Evolutionary conservation across 2,888 invertebrate genomes (phyloP), one percentile per base, ranked within the genome.

Genomic region (Hoplodrina ambigua): DNA sequence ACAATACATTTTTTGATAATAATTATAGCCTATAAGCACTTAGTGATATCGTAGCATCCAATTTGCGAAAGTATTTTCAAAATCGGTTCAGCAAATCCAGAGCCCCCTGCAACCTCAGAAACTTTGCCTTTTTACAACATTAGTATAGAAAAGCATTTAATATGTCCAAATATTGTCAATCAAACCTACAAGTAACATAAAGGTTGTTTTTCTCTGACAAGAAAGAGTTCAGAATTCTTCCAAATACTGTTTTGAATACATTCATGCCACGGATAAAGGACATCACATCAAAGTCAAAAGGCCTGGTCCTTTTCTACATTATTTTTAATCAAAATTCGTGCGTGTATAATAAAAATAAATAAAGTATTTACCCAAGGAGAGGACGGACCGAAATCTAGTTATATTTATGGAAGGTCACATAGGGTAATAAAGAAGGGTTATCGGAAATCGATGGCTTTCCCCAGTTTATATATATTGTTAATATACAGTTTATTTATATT

Each of bases 321-420:
- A 71, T 71, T 56, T 70, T 64, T 56, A 70, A 71, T 71, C 50
- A 71, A 74, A 73, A 69, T 46, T 67, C 17, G 49, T 69, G 60
- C 57, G 41, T 61, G 52, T 57, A n/a, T 55, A 25, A 75, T 72
- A 78, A 72, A 75, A 55, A 65, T 55, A 71, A 68, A 74, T 77
- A 74, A 70, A 25, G 55, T 75, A 75, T 78, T 78, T 78, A 78
- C 71, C 52, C 60, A 30, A 67, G 17, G 30, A 69, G 46, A 52
- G 46, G 71, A 59, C 33, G 46, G 59, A 2, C 11, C 55, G 11
- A 46, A 44, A 33, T 69, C 73, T 70, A 64, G 56, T 20, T 50
- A 64, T 78, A 67, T 67, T 78, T 79, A 79, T 73, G 60, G n/a
- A 76, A 63, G 80, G 73, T 74, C 56, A 68, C 53, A 33, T 4